Evolutionary conservation across 2,888 invertebrate species (phyloP).

Genomic region (Seira musarum): DNA sequence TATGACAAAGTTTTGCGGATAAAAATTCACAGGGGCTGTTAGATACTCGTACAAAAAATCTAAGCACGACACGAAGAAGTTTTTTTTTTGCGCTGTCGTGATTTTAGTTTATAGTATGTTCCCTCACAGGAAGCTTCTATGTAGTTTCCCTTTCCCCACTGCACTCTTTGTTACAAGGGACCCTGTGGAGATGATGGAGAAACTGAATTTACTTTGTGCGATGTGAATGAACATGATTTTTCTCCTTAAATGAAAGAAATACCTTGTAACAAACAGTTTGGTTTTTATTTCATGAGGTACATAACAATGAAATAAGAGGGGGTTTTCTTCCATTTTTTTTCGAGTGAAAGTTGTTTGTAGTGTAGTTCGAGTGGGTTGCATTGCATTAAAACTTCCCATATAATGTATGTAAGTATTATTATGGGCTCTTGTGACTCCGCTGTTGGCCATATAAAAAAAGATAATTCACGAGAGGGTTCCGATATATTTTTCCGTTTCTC

Average conservation of each 20-base stretch:
- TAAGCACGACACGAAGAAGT: no score
- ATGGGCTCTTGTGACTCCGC: constrained; percentile 1
- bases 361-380: constrained; percentile 33
- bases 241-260: constrained; percentile 24
- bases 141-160: not conserved
- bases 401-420: constrained; percentile 4
- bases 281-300: constrained; percentile 8
- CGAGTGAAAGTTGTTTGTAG: constrained; percentile 43
- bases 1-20: not conserved
- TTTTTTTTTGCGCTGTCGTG: not conserved
- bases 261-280: constrained; percentile 13
- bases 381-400: constrained; percentile 22
- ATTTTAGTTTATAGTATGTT: not conserved
- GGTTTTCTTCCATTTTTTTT: not conserved
- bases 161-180: constrained; percentile 10
- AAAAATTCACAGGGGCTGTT: not conserved
- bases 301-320: constrained; percentile 24
- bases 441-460: constrained; percentile 14
- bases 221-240: constrained; percentile 29
- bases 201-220: constrained; percentile 24
- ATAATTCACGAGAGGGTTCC: constrained; percentile 24
- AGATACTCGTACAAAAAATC: not conserved
- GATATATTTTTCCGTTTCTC: constrained; percentile 16
- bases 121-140: not conserved
- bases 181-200: constrained; percentile 31